Percentiles rank a stretch among this genome's conserved stretches.
Conservation (phyloP, 2,888 invertebrate species). For the Aporophyla nigra region DNA sequence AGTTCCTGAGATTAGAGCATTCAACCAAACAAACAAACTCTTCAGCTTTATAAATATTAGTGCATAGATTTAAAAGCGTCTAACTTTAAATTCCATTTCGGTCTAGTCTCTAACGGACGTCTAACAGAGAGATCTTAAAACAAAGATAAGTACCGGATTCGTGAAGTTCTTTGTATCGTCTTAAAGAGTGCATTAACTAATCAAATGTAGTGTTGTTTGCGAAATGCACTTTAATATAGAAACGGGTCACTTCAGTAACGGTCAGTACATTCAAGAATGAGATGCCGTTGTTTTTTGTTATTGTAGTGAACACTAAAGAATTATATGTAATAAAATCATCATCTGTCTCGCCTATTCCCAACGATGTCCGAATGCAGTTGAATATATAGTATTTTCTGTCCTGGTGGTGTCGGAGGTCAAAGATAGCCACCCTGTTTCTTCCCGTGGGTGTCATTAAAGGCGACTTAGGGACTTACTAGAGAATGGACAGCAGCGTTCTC, state of each 20-base stretch:
- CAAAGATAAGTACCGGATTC: constrained; percentile 43
- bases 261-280: constrained; percentile 20
- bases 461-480: too few species aligned
- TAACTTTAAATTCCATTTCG: constrained; percentile 21
- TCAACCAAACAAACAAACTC: too few species aligned
- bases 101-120: not conserved
- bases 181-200: constrained; percentile 61
- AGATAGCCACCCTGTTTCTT: too few species aligned
- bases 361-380: not conserved
- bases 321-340: not conserved
- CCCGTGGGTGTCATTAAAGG: too few species aligned
- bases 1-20: too few species aligned
- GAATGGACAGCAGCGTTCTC: too few species aligned
- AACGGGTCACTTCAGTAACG: not conserved
- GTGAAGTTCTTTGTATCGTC: constrained; percentile 36
- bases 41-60: too few species aligned
- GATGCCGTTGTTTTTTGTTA: not conserved
- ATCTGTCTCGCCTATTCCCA: not conserved
- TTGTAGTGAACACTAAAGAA: not conserved
- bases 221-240: constrained; percentile 19
- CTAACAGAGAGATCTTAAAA: constrained; percentile 36
- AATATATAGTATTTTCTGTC: too few species aligned
- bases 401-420: too few species aligned
- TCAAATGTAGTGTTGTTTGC: constrained; percentile 36
- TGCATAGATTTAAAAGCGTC: constrained; percentile 22